Base-by-base conservation (phyloP, 2,797 vertebrate genomes). In the Enteromius afrohamiltoni region DNA sequence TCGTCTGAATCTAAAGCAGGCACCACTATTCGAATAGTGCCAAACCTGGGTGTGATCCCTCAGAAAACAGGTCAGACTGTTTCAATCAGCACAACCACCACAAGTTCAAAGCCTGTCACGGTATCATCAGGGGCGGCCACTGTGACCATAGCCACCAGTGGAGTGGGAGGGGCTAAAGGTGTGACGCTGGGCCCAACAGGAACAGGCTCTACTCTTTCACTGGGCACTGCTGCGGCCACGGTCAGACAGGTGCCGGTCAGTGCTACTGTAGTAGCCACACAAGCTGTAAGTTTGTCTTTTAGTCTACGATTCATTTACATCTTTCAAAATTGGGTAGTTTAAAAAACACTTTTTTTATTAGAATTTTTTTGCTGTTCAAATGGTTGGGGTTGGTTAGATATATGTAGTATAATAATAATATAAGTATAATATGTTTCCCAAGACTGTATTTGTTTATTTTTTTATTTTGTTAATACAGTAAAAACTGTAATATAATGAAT, bases 1-100 rank as follows among this genome's bases (percentile, higher is more conserved):
- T 95, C 97, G 0, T 93, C 95, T 0, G 97, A 98, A 88, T 90
- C 94, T 7, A 99, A 98, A 87, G 94, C 96, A 0, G 94, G 95
- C 0, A 93, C 97, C 85, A 98, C 98, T 0, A 99, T 99, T 83
- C 93, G 97, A 69, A 99, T 99, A 3, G 97, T 99, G 89, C 98
- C 98, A 5, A 97, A 97, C 9, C 91, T 99, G 29, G 97, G 98
- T 0, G 94, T 99, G 37, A 96, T 99, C 89, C 96, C 98, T 0
- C 96, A 96, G 78, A 99, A 99, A 87, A 94, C 95, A 7, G 96
- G 96, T 45, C 97, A 97, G 88, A 95, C 96, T 21, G 96, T 98
- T 87, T 95, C 97, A 0, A 95, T 99, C 34, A 95, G 96, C 0
- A 93, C 96, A 49, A 93, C 96, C 0, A 77, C 93, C 82, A 79